phyloP scores from a whole-genome alignment of 2,113 vertebrate species.

The Podilymbus podiceps region DNA sequence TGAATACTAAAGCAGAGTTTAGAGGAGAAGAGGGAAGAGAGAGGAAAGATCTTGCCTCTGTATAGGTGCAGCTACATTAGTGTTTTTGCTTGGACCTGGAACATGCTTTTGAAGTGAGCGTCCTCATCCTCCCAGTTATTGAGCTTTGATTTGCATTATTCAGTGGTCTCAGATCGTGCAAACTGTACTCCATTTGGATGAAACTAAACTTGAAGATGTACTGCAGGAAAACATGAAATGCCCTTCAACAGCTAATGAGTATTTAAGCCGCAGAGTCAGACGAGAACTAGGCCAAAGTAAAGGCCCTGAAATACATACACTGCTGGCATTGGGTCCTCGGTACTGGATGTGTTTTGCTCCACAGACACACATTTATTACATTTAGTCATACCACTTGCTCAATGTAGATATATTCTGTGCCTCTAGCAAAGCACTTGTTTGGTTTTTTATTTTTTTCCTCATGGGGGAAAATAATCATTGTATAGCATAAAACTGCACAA shows the following conservation, averaged over 20 bases:
- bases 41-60: background rate
- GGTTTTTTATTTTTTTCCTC: background rate
- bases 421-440: background rate
- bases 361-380: background rate
- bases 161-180: background rate
- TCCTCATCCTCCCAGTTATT: background rate
- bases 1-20: background rate
- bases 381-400: background rate
- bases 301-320: background rate
- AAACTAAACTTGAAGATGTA: background rate
- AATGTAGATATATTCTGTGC: background rate
- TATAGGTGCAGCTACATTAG: background rate
- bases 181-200: background rate
- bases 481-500: background rate
- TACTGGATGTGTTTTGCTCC: background rate
- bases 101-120: background rate
- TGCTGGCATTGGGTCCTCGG: fast-evolving
- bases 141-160: background rate
- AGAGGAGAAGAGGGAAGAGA: background rate
- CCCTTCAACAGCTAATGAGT: background rate
- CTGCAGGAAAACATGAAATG: background rate
- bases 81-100: background rate
- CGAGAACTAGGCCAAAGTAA: background rate
- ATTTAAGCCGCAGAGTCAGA: background rate
- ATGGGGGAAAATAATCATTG: background rate